Conservation (phyloP, 2,113 vertebrate species). For the Lepisosteus osseus region DNA sequence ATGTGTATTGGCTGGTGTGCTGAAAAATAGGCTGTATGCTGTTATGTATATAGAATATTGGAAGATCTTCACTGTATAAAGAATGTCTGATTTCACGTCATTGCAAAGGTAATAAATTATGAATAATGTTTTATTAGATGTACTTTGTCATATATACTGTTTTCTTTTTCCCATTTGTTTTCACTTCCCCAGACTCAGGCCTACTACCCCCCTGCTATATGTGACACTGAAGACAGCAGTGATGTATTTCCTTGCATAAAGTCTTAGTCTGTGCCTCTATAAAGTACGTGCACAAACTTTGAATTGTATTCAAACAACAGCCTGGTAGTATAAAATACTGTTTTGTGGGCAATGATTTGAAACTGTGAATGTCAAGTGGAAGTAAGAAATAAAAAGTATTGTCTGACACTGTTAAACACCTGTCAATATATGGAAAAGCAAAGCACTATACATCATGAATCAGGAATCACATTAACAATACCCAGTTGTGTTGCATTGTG, state of each 20-base stretch:
- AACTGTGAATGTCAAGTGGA: not conserved
- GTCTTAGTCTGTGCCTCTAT: conserved; percentile 17
- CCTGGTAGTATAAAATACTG: not conserved
- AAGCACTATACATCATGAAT: not conserved
- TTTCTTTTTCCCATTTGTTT: conserved; percentile 25
- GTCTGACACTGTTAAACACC: too few relatives aligned
- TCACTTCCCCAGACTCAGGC: conserved; percentile 14
- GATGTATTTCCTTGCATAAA: conserved; percentile 24
- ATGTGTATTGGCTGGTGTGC: conserved; percentile 7
- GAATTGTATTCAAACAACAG: conserved; percentile 15
- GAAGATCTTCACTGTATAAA: conserved; percentile 23
- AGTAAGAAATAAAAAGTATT: conserved; percentile 1
- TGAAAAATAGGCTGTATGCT: conserved; percentile 10
- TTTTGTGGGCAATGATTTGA: conserved; percentile 1
- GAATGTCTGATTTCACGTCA: conserved; percentile 29
- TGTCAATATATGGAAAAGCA: not conserved
- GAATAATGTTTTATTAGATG: conserved; percentile 30
- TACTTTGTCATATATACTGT: conserved; percentile 29
- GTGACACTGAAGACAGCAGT: conserved; percentile 3
- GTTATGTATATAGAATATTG: conserved; percentile 11
- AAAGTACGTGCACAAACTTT: conserved; percentile 13
- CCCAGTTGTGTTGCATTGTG: too few relatives aligned
- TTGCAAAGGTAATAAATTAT: conserved; percentile 30
- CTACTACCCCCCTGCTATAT: not conserved
- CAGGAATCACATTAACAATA: not conserved